Evolutionary conservation across 2,888 invertebrate species (phyloP), one percentile per base, ranked within the genome.

Genomic region (Temnothorax rugatulus): DNA sequence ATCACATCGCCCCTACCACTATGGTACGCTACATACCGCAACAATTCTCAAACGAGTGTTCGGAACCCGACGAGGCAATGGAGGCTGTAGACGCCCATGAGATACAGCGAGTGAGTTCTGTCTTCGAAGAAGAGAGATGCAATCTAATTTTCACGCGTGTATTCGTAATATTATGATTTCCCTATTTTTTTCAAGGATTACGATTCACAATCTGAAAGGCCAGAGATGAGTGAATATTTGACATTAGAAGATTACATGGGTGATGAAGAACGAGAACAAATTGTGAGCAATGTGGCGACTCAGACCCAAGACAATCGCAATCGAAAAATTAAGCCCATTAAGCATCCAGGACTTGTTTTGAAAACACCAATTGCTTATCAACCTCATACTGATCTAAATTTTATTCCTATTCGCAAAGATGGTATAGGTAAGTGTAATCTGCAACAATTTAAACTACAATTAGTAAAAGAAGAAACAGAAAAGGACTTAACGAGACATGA

Each of bases 381-480:
- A 93, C 96, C 97, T 92, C 97, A 97, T 94, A 97, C 97, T 82
- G 98, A 98, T 95, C 96, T 98, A 85, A 97, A 97, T 88, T 97
- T 98, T 93, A 97, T 98, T 95, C 98, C 98, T 79, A 97, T 98
- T 93, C 97, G 97, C 95, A 98, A 97, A 95, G 98, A 98, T 95
- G 98, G 97, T 95, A 98, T 98, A 96, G 98, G 98, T 98, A 95
- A 96, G 96, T 95, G 90, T 11, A 52, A 29, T 11, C 2, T n/a
- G 15, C 34, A 63, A n/a, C 21, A 63, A 71, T 52, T 52, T 1
- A 15, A 71, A 11, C 29, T 69, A 69, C 29, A n/a, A 54, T 7
- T 64, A 21, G 2, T 13, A 18, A 9, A 73, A 47, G 3, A n/a
- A 44, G 25, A 41, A 21, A 38, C 18, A 25, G 34, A 21, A 50